A percentile compares a stretch with the other conserved stretches of the same genome.
These are phyloP conservation scores for Abrostola triplasia DNA, from an alignment of 2,888 invertebrate species.

Conservation along the genomic window DNA sequence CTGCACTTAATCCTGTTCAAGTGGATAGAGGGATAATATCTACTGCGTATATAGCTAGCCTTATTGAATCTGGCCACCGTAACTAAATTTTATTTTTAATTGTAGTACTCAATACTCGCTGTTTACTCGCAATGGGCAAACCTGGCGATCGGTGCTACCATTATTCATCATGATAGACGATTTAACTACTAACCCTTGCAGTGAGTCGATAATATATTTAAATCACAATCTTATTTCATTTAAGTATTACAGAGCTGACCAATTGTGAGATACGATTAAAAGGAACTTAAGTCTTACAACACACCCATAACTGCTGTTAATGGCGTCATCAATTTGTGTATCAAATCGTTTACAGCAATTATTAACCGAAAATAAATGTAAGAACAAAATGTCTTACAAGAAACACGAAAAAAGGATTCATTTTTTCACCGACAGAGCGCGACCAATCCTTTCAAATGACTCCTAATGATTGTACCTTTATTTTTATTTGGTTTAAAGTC, in stretches of 20 bases:
- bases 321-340: conserved; percentile 18
- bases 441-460: conserved; percentile 33
- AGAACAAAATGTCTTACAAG: conserved; percentile 20
- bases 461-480: conserved; percentile 13
- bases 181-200: no score
- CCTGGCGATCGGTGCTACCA: no score
- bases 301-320: conserved; percentile 4
- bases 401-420: conserved; percentile 32
- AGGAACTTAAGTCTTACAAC: neutral
- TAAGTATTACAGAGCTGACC: neutral
- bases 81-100: no score
- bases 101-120: no score
- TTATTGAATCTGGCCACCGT: no score
- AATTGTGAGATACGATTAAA: neutral
- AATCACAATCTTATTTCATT: neutral
- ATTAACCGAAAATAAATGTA: conserved; percentile 14
- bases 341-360: conserved; percentile 12
- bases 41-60: no score
- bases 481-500: conserved; percentile 18
- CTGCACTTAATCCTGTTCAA: no score
- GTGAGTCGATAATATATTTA: no score
- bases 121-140: no score
- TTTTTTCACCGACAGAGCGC: conserved; percentile 22
- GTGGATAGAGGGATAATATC: no score
- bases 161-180: no score